phyloP scores from a whole-genome alignment of 1,140 invertebrate genomes.

The Papilio machaon region DNA sequence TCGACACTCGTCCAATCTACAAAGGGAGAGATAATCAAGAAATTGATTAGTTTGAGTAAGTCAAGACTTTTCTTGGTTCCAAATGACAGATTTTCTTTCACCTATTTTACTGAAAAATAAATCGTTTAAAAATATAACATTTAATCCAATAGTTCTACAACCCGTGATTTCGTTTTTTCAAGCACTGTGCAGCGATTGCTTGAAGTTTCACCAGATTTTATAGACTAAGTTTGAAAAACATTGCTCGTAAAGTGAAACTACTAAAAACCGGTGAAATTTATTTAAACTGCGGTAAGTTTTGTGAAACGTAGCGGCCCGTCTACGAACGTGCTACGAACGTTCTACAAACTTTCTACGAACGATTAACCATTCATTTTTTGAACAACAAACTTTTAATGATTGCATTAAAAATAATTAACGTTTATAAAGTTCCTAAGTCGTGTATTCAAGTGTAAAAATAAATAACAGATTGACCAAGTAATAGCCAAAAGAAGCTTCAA shows the following conservation, averaged over 20 bases:
- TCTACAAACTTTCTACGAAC: neutral
- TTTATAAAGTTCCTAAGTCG: neutral
- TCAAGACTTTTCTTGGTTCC: too few species aligned
- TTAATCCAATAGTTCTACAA: too few species aligned
- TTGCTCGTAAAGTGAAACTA: slow-evolving; percentile 14
- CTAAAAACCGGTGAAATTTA: slow-evolving; percentile 13
- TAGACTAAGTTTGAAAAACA: slow-evolving; percentile 13
- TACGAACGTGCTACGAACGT: neutral
- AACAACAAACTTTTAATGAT: neutral
- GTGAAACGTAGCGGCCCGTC: neutral
- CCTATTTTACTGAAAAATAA: neutral
- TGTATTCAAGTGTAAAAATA: neutral
- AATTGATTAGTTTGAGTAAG: too few species aligned
- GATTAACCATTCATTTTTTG: neutral
- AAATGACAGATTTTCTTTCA: too few species aligned
- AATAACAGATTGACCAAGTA: too few species aligned
- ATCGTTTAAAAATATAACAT: neutral
- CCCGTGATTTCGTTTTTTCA: neutral
- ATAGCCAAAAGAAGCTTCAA: too few species aligned
- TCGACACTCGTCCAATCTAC: too few species aligned
- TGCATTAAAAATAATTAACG: neutral
- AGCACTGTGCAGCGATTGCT: neutral
- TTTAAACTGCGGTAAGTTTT: slow-evolving; percentile 16
- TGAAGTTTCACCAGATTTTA: neutral
- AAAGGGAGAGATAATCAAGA: too few species aligned